Base-by-base conservation (phyloP, 2,113 vertebrate genomes). In the Camelus bactrianus region DNA sequence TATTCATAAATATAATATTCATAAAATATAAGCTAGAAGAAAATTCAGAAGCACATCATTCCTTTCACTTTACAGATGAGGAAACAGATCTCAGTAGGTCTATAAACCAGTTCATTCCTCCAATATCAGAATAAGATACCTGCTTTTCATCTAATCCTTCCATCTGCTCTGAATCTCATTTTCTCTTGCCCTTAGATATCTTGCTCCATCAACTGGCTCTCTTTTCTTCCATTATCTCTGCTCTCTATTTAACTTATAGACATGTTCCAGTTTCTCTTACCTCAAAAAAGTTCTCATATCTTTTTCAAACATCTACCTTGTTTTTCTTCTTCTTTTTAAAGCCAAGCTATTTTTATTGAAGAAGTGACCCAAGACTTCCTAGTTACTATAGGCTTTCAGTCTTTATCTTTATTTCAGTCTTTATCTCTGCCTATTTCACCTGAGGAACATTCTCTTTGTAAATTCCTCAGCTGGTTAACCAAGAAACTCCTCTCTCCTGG, bases 321-420 rank as follows among this genome's bases (percentile, higher is more conserved):
- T 64, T 72, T 93, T 64, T 62, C 7, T 95, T 46, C 69, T 69
- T 15, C 50, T 72, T 84, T 88, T 89, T 56, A 94, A 64, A 83
- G 54, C 7, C 52, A 88, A 56, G 19, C 12, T 64, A 52, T 73
- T 92, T 94, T 52, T 30, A 79, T 15, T 38, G 62, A 62, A n/a
- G 79, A 77, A 58, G 38, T 77, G 19, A n/a, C n/a, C 30, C 54
- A n/a, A 46, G 56, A 56, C 46, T 28, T 64, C n/a, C 56, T 60
- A 42, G 38, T 77, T 81, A 58, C n/a, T 30, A 46, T 3, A 67
- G 50, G 4, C 22, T 75, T 69, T 82, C 16, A 35, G 50, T 76
- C 22, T 77, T 82, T 50, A n/a, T 72, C 62, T 83, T 35, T 11
- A 28, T 62, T 9, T 62, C 60, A 70, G 67, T 20, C 35, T 76